phyloP scores from a whole-genome alignment of 1,140 invertebrate genomes.

The Drosophila lowei region DNA sequence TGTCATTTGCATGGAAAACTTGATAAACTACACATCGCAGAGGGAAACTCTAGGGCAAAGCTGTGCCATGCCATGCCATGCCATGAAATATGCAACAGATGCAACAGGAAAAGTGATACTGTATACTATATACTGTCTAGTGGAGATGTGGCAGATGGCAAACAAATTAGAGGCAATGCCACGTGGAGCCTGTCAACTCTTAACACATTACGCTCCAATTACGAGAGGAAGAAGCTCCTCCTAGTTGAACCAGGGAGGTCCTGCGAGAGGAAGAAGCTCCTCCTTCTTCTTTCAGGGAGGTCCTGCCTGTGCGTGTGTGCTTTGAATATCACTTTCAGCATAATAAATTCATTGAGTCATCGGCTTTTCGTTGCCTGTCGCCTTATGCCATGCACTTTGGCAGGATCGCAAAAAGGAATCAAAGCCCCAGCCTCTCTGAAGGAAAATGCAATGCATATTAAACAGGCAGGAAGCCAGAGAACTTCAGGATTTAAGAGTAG shows the following conservation, averaged over 20 bases:
- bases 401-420: slow-evolving; percentile 17
- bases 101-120: slow-evolving; percentile 2
- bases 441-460: slow-evolving; percentile 76
- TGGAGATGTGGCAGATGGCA: slow-evolving; percentile 22
- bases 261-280: neutral
- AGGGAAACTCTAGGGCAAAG: neutral
- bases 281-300: neutral
- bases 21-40: slow-evolving; percentile 18
- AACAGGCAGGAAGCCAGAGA: slow-evolving; percentile 17
- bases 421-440: slow-evolving; percentile 18
- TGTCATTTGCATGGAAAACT: slow-evolving; percentile 60
- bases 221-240: slow-evolving; percentile 22
- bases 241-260: neutral
- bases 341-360: slow-evolving; percentile 64
- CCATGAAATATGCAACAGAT: slow-evolving; percentile 77
- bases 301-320: slow-evolving; percentile 9
- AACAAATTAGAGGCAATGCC: slow-evolving; percentile 73
- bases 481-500: slow-evolving; percentile 58
- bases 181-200: slow-evolving; percentile 68
- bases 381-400: slow-evolving; percentile 39
- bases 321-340: slow-evolving; percentile 65
- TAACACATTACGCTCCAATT: slow-evolving; percentile 80
- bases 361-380: slow-evolving; percentile 43
- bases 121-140: neutral
- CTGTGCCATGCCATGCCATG: slow-evolving; percentile 30